Base-by-base conservation (phyloP, 2,888 invertebrate species). In the Tholera decimalis region DNA sequence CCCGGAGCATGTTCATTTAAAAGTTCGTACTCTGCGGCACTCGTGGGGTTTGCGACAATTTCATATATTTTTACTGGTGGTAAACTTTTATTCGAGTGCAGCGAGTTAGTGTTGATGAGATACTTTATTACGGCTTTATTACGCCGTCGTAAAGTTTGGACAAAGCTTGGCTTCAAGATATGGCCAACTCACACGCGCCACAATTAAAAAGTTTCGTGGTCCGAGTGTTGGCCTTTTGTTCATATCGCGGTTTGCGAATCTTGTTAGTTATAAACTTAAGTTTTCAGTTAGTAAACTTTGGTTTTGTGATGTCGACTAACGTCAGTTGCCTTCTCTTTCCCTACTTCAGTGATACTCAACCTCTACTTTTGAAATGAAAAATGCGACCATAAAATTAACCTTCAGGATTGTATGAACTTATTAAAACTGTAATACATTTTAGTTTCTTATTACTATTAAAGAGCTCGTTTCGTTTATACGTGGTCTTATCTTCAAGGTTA, bases 51-150 rank as follows among this genome's bases (percentile, higher is more conserved):
- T 41, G 56, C 58, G 58, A 66, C 73, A 72, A 76, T 83, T 79
- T 82, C 73, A 77, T 85, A 83, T 79, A 80, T 79, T 84, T 80
- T 88, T 86, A 89, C 83, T 84, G 84, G 78, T 85, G 83, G 84
- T 90, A 88, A 90, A 89, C 68, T 88, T 89, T 89, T 88, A 89
- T 91, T 86, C 62, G 83, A 87, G 82, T 77, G 85, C 85, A 84
- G 79, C 79, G 78, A 83, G 83, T 75, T 74, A 72, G 70, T 82
- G 85, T 81, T 87, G 86, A 90, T 88, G 89, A 86, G 82, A 83
- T 74, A 61, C 67, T 88, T 87, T 88, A 88, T 88, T 83, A 79
- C 83, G 56, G 55, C 65, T 80, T 85, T 74, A 82, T 75, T 77
- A 49, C 60, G 56, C n/a, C 53, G 49, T 64, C 77, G 67, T 85